Conservation (phyloP, 2,797 vertebrate species). For the Picus viridis region DNA sequence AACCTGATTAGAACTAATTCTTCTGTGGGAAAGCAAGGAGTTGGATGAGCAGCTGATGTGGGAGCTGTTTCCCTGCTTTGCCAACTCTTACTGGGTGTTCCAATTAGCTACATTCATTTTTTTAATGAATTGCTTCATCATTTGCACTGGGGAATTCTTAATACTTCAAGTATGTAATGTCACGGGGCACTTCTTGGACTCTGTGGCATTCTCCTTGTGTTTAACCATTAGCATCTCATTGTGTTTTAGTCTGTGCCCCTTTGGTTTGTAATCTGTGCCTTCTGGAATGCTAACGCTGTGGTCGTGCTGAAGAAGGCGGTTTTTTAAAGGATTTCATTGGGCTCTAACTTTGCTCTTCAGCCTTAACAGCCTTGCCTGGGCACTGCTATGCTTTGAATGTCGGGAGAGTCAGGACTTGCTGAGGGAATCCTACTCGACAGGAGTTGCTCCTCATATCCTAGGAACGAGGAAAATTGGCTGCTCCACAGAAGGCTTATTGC, state of each 20-base stretch:
- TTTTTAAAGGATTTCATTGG: not conserved
- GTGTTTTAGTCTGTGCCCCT: not conserved
- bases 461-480: not conserved
- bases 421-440: not conserved
- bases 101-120: conserved; percentile 59
- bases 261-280: not conserved
- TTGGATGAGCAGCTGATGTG: conserved; percentile 41
- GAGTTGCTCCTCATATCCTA: not conserved
- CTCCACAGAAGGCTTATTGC: not conserved
- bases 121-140: conserved; percentile 65
- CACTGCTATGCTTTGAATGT: not conserved
- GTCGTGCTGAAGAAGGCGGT: not conserved
- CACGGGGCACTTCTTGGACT: conserved; percentile 53
- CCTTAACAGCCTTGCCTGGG: not conserved
- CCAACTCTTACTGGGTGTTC: conserved; percentile 63
- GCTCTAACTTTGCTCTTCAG: not conserved
- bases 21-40: conserved; percentile 40
- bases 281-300: not conserved
- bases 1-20: conserved; percentile 62
- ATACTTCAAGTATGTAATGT: conserved; percentile 63
- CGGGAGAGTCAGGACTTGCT: not conserved
- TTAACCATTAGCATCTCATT: not conserved
- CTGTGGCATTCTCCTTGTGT: conserved; percentile 34
- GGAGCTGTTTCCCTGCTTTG: conserved; percentile 36
- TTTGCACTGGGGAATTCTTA: conserved; percentile 63